Base-by-base conservation (phyloP, 2,113 vertebrate species). In the Felis chaus region DNA sequence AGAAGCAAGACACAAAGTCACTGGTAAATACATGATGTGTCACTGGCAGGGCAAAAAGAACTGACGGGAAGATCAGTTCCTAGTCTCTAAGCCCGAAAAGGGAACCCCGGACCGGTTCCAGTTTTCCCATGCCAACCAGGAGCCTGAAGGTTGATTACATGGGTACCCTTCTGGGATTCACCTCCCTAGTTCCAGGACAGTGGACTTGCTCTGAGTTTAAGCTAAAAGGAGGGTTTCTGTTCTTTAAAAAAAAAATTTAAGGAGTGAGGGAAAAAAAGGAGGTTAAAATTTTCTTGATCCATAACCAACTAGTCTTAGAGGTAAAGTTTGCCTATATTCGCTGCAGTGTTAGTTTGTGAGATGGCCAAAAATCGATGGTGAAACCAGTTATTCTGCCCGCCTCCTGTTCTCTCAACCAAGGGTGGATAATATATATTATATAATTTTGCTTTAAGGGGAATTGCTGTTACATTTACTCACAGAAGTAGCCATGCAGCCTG, bases 331-430 rank as follows among this genome's bases (percentile, higher is more conserved):
- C 57, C 89, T 86, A 41, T 11, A 79, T 79, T 94, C 80, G 79
- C 65, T 71, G 33, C 53, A 48, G 78, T 65, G 55, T 91, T 82
- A 69, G 74, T 55, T 92, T 91, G 50, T 91, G 89, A 95, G 74
- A 66, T 66, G 65, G 96, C 94, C 96, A 97, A 95, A 95, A 95
- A 68, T 29, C 83, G 65, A 65, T 23, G 65, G 97, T 23, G 45
- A 93, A 96, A 96, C 96, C 97, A 97, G 97, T 97, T 90, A 93
- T 92, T 86, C 97, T 3, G 25, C 89, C 89, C 95, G 68, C 73
- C 39, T 53, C 68, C 76, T 36, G 66, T 89, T 92, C 63, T 95
- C 89, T 92, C 96, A 71, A 29, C 55, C 66, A 80, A 83, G 89
- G 36, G 89, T 8, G 45, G 86, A 45, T 91, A 55, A 89, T 73